phyloP scores from a whole-genome alignment of 2,113 vertebrate genomes.

The Gavialis gangeticus region DNA sequence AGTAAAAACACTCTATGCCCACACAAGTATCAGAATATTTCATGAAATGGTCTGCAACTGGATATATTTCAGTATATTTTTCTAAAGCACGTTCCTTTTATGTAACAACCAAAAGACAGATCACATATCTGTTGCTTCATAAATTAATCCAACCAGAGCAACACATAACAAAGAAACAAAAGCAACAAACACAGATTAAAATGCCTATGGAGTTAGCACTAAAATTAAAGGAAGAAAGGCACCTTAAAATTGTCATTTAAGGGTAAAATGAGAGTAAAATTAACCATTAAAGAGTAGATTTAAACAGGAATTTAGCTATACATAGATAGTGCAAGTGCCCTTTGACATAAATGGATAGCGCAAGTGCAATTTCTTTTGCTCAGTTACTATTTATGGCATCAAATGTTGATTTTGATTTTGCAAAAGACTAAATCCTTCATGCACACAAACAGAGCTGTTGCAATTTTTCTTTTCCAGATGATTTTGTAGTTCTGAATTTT shows the following conservation, averaged over 20 bases:
- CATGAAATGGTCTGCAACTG: accelerated
- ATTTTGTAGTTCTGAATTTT: not conserved
- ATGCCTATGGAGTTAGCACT: not conserved
- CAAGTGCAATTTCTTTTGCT: not conserved
- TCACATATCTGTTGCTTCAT: not conserved
- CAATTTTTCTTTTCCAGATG: not conserved
- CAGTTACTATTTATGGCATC: not conserved
- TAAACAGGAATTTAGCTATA: not conserved
- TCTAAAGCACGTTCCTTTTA: slow-evolving; percentile 11
- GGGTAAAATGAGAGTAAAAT: not conserved
- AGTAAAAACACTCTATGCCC: slow-evolving; percentile 30
- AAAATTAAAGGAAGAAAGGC: not conserved
- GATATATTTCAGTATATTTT: not conserved
- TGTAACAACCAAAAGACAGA: slow-evolving; percentile 7
- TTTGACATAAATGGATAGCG: not conserved
- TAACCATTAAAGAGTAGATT: not conserved
- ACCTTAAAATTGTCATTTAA: not conserved
- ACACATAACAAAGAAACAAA: not conserved
- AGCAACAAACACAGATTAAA: not conserved
- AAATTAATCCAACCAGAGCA: not conserved
- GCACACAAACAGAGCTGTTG: not conserved
- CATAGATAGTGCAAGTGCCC: not conserved
- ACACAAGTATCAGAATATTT: not conserved
- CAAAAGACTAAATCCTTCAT: not conserved
- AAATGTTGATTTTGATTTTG: not conserved